phyloP scores from a whole-genome alignment of 2,113 vertebrate genomes.

The Vimba vimba region DNA sequence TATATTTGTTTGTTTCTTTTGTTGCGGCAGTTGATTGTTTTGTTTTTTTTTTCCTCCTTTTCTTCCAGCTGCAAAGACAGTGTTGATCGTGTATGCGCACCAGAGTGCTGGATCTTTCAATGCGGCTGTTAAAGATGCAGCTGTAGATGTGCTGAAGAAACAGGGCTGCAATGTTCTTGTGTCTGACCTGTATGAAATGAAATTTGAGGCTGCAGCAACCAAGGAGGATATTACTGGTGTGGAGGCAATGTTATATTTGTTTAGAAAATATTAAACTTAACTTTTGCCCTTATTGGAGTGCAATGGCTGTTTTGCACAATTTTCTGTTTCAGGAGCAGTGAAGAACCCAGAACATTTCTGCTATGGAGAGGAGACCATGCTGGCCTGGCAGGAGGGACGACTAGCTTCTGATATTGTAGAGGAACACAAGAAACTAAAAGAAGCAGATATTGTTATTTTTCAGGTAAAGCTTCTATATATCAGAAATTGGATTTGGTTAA shows the following conservation, averaged over 20 bases:
- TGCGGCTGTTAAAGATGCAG: background rate
- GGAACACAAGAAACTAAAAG: background rate
- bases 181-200: slow-evolving; percentile 83
- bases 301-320: background rate
- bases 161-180: slow-evolving; percentile 45
- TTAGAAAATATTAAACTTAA: background rate
- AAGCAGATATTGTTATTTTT: background rate
- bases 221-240: background rate
- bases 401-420: background rate
- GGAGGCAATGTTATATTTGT: background rate
- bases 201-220: slow-evolving; percentile 5
- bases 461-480: background rate
- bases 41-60: background rate
- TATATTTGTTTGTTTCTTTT: background rate
- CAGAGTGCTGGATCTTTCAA: slow-evolving; percentile 79
- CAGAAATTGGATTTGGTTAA: too few species aligned
- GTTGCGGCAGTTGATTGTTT: too few species aligned
- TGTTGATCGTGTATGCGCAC: slow-evolving; percentile 80
- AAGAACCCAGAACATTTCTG: background rate
- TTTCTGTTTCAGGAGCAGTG: background rate
- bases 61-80: background rate
- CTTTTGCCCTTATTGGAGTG: background rate
- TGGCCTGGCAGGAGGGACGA: background rate
- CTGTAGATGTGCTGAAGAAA: background rate
- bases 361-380: background rate